Percentiles rank a stretch among this genome's conserved stretches.
phyloP scores from a whole-genome alignment of 1,140 invertebrate species.

The Heterodera carotae region DNA sequence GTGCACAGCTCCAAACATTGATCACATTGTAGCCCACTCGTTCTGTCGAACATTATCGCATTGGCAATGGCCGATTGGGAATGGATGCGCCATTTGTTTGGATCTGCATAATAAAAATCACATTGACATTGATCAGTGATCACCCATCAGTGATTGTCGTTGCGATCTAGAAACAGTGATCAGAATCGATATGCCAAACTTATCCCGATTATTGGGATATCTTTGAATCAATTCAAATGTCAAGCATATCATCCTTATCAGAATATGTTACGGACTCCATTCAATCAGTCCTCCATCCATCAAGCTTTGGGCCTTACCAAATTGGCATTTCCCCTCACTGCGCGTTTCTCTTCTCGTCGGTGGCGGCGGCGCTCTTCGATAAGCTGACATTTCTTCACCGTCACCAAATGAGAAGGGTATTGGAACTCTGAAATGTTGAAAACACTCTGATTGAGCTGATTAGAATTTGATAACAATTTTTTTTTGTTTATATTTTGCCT shows the following conservation, averaged over 20 bases:
- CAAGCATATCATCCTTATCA: too few relatives aligned
- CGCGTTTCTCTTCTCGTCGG: slow-evolving; percentile 45
- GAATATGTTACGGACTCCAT: too few relatives aligned
- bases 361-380: slow-evolving; percentile 51
- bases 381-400: slow-evolving; percentile 17
- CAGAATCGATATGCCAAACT: too few relatives aligned
- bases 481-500: neutral
- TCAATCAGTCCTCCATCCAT: slow-evolving; percentile 1
- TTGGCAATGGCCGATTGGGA: slow-evolving; percentile 50
- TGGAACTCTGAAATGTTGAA: slow-evolving; percentile 21
- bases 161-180: too few relatives aligned
- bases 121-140: too few relatives aligned
- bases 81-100: slow-evolving; percentile 48
- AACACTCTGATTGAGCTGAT: too few relatives aligned
- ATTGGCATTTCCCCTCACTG: slow-evolving; percentile 45
- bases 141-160: too few relatives aligned
- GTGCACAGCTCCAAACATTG: slow-evolving; percentile 52
- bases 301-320: slow-evolving; percentile 38
- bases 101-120: slow-evolving; percentile 33
- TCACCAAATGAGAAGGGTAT: neutral
- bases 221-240: too few relatives aligned
- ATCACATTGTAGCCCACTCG: slow-evolving; percentile 43
- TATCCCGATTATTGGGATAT: too few relatives aligned
- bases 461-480: too few relatives aligned
- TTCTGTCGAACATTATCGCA: slow-evolving; percentile 57